A percentile compares a stretch with the other conserved stretches of the same genome.
phyloP scores from a whole-genome alignment of 2,113 vertebrate genomes.

The Sturnira hondurensis region DNA sequence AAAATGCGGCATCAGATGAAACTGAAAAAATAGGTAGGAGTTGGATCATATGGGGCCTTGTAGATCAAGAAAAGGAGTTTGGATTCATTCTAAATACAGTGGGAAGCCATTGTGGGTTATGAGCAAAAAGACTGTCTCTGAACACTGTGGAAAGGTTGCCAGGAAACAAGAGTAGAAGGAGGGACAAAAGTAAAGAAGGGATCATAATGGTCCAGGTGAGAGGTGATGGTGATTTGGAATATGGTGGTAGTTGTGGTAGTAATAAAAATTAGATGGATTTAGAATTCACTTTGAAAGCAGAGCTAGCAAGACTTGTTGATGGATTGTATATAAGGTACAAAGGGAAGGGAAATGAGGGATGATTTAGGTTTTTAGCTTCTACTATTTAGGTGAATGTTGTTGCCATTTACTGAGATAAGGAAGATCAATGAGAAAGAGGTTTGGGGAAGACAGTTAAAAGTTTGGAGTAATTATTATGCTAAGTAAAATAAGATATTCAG shows the following conservation, averaged over 20 bases:
- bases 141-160: background rate
- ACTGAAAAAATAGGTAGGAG: background rate
- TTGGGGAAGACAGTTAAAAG: background rate
- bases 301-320: background rate
- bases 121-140: background rate
- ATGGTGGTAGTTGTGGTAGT: background rate
- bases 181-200: background rate
- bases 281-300: constrained; percentile 29
- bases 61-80: background rate
- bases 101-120: background rate
- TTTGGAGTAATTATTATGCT: too few relatives aligned
- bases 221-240: background rate
- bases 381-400: background rate
- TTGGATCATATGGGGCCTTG: background rate
- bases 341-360: background rate
- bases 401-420: background rate
- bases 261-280: constrained; percentile 3
- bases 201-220: background rate
- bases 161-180: background rate
- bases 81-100: background rate
- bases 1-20: background rate
- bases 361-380: constrained; percentile 6
- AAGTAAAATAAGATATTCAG: too few relatives aligned
- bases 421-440: constrained; percentile 4
- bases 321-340: background rate